Base-by-base conservation (phyloP, 2,888 invertebrate species). In the Alsophila aescularia region DNA sequence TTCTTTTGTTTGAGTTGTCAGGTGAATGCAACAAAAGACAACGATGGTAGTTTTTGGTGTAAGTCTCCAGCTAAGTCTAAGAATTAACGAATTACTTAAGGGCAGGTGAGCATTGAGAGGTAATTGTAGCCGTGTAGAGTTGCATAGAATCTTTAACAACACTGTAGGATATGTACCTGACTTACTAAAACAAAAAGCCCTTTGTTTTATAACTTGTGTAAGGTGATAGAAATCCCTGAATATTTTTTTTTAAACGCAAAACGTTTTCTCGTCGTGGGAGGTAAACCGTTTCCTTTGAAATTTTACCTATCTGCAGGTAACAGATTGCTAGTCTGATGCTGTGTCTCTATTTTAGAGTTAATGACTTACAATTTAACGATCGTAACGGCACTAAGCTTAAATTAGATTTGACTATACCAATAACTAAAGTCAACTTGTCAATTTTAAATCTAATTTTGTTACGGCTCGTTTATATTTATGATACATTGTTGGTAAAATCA, bases 321-420 rank as follows among this genome's bases (percentile, higher is more conserved):
- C 84, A 86, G 83, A 82, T 84, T 83, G 80, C 82, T 85, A 83
- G 81, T 77, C 70, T 64, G 66, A 54, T 45, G 34, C 32, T 52
- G 45, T 53, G 42, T 49, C 44, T 37, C 48, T 57, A 55, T 64
- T 67, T 50, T 47, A 52, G 54, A 40, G 2, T 24, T 24, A 24
- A 24, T 24, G 5, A 24, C 24, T 24, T 24, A 24, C 24, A 7
- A 29, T 43, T 39, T 60, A 73, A 81, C 82, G 85, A 87, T 81
- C 87, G 86, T 87, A 64, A 83, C 84, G 86, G 86, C 83, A 85
- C 80, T 60, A 64, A 56, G 63, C 64, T 59, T 62, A 7, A 15
- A 6, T 48, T 21, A 31, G 0, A 13, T 29, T 18, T 7, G 12
- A 16, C 1, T 5, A 32, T 7, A 12, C 24, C 24, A 5, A 7